These are phyloP conservation scores for Gymnoscopelus braueri DNA, from an alignment of 2,797 vertebrate species.

Conservation along the genomic window DNA sequence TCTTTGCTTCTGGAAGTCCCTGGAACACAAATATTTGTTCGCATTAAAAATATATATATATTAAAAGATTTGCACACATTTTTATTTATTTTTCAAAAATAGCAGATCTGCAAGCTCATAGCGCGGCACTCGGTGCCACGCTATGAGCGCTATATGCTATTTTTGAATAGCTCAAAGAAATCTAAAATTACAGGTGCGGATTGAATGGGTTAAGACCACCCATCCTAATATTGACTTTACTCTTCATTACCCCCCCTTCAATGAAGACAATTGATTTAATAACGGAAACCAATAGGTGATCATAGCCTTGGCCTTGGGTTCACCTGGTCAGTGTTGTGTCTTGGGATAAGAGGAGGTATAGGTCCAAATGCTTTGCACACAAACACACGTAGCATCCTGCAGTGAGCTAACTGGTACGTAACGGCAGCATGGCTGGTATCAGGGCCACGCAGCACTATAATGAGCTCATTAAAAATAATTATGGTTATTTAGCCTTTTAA, in stretches of 20 bases:
- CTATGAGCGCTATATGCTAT: too few relatives aligned
- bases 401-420: background rate
- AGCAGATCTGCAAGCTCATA: too few relatives aligned
- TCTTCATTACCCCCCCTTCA: constrained; percentile 50
- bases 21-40: too few relatives aligned
- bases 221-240: constrained; percentile 45
- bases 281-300: background rate
- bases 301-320: constrained; percentile 1
- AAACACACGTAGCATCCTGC: background rate
- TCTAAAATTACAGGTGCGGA: too few relatives aligned
- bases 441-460: background rate
- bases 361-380: background rate
- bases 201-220: constrained; percentile 4
- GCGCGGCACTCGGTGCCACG: too few relatives aligned
- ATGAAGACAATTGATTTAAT: constrained; percentile 20
- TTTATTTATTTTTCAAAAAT: too few relatives aligned
- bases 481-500: constrained; percentile 40
- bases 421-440: too few relatives aligned
- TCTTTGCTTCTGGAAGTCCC: too few relatives aligned
- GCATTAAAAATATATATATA: too few relatives aligned
- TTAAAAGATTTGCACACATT: too few relatives aligned
- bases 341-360: background rate
- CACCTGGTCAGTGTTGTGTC: constrained; percentile 5
- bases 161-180: too few relatives aligned
- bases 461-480: constrained; percentile 24